Evolutionary conservation across 2,888 invertebrate species (phyloP).

Genomic region (Xanthostigma xanthostigma): DNA sequence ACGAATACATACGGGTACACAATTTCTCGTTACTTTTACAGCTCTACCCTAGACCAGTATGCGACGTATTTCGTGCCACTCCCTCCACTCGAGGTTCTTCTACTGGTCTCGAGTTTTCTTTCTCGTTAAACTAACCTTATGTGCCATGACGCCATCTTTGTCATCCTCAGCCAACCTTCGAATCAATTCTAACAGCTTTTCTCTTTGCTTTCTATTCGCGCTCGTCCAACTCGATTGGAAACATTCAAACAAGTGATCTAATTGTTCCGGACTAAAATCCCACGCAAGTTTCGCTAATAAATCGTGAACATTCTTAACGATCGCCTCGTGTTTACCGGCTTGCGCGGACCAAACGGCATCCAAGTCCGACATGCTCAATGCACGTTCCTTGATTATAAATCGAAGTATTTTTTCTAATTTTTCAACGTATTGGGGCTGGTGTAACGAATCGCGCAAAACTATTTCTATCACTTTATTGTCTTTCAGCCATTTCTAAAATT

Average conservation of each 20-base stretch:
- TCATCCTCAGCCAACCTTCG: conserved; percentile 93
- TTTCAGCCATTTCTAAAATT: conserved; percentile 76
- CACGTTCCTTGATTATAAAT: conserved; percentile 89
- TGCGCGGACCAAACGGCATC: conserved; percentile 96
- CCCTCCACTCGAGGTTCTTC: too few relatives aligned
- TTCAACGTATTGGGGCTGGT: conserved; percentile 96
- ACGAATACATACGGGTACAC: too few relatives aligned
- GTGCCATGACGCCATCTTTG: conserved; percentile 97
- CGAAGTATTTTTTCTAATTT: conserved; percentile 93
- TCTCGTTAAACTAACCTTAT: conserved; percentile 48
- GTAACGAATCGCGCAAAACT: conserved; percentile 85
- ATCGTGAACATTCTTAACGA: conserved; percentile 95
- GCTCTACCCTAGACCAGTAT: too few relatives aligned
- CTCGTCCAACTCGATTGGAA: conserved; percentile 91
- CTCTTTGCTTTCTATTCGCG: conserved; percentile 89
- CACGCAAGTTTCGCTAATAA: conserved; percentile 90
- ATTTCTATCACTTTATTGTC: conserved; percentile 92
- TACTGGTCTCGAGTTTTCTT: background rate
- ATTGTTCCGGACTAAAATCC: conserved; percentile 95
- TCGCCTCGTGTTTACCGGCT: conserved; percentile 94
- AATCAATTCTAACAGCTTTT: conserved; percentile 87
- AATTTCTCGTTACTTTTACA: too few relatives aligned
- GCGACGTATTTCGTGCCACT: too few relatives aligned
- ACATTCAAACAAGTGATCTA: conserved; percentile 93
- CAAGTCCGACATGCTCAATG: conserved; percentile 76